Conservation (phyloP, 2,113 vertebrate species). For the Trichomycterus rosablanca region DNA sequence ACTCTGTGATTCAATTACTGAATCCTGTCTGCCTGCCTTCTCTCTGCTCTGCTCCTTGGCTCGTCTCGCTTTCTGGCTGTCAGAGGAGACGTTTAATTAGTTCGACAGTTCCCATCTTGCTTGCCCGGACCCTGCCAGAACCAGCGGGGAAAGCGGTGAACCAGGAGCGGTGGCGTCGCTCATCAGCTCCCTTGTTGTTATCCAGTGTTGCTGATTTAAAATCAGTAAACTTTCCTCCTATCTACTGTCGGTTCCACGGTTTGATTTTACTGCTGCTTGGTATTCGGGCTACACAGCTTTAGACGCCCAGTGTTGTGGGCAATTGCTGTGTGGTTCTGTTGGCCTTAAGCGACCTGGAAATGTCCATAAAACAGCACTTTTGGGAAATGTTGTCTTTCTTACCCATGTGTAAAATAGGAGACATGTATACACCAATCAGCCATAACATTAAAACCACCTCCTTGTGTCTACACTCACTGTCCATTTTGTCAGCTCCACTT, state of each 20-base stretch:
- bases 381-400: not conserved
- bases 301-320: not conserved
- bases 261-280: not conserved
- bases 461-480: too few species aligned
- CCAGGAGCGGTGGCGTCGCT: conserved; percentile 9
- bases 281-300: not conserved
- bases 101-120: conserved; percentile 27
- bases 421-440: too few species aligned
- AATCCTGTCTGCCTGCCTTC: conserved; percentile 31
- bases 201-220: conserved; percentile 4
- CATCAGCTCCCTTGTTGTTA: not conserved
- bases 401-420: too few species aligned
- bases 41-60: conserved; percentile 27
- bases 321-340: not conserved
- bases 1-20: conserved; percentile 46
- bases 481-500: too few species aligned
- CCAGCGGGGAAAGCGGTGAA: conserved; percentile 20
- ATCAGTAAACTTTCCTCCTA: not conserved
- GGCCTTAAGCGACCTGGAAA: not conserved
- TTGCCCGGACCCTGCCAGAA: conserved; percentile 3
- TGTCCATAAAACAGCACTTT: conserved; percentile 1
- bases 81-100: conserved; percentile 38
- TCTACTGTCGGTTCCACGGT: not conserved
- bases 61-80: not conserved
- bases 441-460: too few species aligned